Evolutionary conservation across 30 jellyfish, hydroid and myxozoan genomes (phyloP).

Genomic region (Aurelia sp.): DNA sequence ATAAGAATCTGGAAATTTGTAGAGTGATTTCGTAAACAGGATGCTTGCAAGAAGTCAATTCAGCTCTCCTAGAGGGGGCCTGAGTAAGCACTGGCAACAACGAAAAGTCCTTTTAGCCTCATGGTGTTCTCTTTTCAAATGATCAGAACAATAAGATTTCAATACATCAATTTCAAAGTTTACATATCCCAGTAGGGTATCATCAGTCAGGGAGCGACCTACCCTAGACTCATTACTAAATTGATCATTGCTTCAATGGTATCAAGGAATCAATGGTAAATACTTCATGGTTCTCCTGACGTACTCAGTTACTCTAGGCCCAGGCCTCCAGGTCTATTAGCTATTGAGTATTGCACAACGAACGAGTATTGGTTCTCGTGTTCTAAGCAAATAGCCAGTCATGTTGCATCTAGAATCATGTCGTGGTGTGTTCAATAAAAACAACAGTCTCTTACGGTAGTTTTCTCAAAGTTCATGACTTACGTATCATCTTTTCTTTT

Average conservation of each 20-base stretch:
- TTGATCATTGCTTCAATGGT: background rate
- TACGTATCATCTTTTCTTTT: no score
- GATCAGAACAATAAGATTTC: background rate
- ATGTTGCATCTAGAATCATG: no score
- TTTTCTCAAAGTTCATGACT: no score
- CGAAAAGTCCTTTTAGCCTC: conserved; percentile 18
- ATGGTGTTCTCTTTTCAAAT: conserved; percentile 19
- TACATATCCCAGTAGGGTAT: conserved; percentile 56
- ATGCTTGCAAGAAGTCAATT: conserved; percentile 13
- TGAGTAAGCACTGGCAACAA: conserved; percentile 39
- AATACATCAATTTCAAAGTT: conserved; percentile 54
- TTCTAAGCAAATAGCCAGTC: no score
- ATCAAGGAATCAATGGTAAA: background rate
- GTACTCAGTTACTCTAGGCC: no score
- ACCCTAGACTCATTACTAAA: background rate
- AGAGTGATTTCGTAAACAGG: conserved; percentile 22
- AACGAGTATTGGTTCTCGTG: no score
- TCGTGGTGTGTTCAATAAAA: no score
- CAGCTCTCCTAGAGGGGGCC: conserved; percentile 13
- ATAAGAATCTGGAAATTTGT: conserved; percentile 11
- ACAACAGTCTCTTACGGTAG: no score
- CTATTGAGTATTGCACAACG: no score
- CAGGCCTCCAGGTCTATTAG: no score
- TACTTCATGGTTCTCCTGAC: background rate
- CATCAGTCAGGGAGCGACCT: conserved; percentile 41